Percentiles rank a stretch among this genome's conserved stretches.
phyloP scores from a whole-genome alignment of 2,113 vertebrate genomes.

The Clarias macrocephalus region DNA sequence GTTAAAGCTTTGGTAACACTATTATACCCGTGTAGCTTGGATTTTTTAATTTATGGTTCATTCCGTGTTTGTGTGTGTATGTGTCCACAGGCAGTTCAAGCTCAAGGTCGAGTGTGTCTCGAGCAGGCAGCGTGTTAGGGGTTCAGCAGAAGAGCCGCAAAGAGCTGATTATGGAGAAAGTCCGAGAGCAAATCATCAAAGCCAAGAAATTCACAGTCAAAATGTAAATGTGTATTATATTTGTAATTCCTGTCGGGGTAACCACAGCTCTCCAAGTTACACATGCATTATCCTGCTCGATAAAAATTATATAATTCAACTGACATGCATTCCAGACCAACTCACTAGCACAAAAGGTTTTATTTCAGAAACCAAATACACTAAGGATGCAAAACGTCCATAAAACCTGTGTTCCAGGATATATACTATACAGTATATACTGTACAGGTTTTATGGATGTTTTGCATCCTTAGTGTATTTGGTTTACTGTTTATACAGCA shows the following conservation, averaged over 20 bases:
- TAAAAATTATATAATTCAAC: not conserved
- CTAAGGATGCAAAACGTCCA: not conserved
- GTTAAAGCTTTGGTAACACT: too few relatives aligned
- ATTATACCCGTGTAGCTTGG: too few relatives aligned
- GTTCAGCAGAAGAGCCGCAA: constrained; percentile 78
- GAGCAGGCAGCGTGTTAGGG: constrained; percentile 75
- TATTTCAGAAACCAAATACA: not conserved
- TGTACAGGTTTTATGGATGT: too few relatives aligned
- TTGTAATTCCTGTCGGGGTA: not conserved
- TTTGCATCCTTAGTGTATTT: too few relatives aligned
- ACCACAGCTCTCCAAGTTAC: not conserved
- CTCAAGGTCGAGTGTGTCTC: constrained; percentile 78
- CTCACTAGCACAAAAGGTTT: not conserved
- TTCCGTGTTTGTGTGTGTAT: constrained; percentile 1
- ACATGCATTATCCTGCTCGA: not conserved
- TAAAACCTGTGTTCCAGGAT: not conserved
- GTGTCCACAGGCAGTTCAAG: constrained; percentile 78
- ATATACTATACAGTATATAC: too few relatives aligned
- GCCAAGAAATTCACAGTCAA: constrained; percentile 81
- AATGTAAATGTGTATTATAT: constrained; percentile 72
- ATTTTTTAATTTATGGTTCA: not conserved
- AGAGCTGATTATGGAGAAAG: constrained; percentile 82
- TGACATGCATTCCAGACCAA: not conserved
- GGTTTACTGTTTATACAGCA: too few relatives aligned
- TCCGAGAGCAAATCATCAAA: constrained; percentile 82